Conservation (phyloP, 2,888 invertebrate genomes). For the Trissoscelio sp. region DNA sequence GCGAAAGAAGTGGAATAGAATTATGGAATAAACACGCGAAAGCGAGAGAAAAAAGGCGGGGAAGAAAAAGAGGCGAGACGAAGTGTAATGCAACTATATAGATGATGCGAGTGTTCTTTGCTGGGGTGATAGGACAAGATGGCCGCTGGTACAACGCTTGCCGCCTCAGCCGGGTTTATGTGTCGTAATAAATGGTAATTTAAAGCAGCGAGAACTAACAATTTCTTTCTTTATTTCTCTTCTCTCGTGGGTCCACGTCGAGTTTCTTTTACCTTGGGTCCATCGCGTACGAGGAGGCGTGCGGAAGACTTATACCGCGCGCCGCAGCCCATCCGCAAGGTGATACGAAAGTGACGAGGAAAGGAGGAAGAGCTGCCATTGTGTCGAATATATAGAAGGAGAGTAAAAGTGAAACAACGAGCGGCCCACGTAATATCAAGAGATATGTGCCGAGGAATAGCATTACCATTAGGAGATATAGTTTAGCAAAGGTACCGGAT, state of each 20-base stretch:
- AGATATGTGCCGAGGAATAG: conserved; percentile 83
- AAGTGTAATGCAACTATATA: conserved; percentile 57
- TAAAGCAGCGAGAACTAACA: conserved; percentile 84
- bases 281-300: conserved; percentile 63
- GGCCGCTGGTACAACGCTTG: conserved; percentile 78
- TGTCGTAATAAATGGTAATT: conserved; percentile 84
- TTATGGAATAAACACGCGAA: conserved; percentile 67
- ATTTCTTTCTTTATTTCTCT: conserved; percentile 83
- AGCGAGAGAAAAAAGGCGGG: conserved; percentile 47
- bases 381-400: conserved; percentile 67
- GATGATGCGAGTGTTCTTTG: conserved; percentile 65
- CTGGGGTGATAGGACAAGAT: conserved; percentile 79
- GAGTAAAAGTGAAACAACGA: conserved; percentile 73
- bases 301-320: conserved; percentile 33
- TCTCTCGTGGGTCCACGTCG: conserved; percentile 60
- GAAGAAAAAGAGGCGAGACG: conserved; percentile 43
- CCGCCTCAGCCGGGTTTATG: conserved; percentile 80
- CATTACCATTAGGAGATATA: conserved; percentile 83
- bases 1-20: conserved; percentile 69
- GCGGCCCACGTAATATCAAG: conserved; percentile 82
- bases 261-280: conserved; percentile 63
- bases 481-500: conserved; percentile 82
- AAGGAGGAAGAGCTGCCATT: conserved; percentile 61
- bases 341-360: conserved; percentile 61
- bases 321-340: conserved; percentile 42